Percentiles rank a stretch among this genome's conserved stretches.
These are phyloP conservation scores for Embiotoca jacksoni DNA, from an alignment of 2,113 vertebrate genomes.

Conservation along the genomic window DNA sequence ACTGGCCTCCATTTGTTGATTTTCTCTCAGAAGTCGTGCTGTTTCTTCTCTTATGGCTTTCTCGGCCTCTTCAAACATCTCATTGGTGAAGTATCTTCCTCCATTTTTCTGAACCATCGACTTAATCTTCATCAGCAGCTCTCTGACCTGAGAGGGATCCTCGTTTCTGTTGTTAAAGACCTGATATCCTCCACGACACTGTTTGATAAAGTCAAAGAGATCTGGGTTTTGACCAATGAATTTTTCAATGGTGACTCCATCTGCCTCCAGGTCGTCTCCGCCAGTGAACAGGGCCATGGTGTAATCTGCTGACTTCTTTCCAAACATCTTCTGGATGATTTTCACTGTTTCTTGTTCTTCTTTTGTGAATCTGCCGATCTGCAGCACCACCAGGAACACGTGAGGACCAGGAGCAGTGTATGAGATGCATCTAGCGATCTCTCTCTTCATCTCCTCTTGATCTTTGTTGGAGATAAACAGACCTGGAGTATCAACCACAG, in stretches of 20 bases:
- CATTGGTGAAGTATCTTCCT: neutral
- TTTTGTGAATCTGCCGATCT: neutral
- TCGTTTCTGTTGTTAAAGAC: neutral
- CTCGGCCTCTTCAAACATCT: neutral
- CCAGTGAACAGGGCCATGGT: neutral
- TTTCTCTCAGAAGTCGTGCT: neutral
- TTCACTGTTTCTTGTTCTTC: constrained; percentile 4
- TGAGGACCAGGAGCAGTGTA: constrained; percentile 3
- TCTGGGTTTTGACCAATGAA: neutral
- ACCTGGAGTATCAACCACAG: neutral
- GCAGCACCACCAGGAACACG: neutral
- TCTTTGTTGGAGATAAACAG: neutral
- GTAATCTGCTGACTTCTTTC: neutral
- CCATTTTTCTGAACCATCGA: neutral
- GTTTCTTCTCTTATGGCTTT: neutral
- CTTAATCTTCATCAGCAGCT: neutral
- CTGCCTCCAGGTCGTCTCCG: no score
- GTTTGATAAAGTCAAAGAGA: neutral
- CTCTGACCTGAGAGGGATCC: no score
- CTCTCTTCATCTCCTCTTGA: neutral
- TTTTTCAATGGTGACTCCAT: neutral
- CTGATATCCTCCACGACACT: neutral
- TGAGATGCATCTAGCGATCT: neutral
- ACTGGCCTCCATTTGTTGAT: neutral
- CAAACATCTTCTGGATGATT: neutral